Conservation (phyloP, 2,888 invertebrate species). For the Caenorhabditis zanzibari region DNA sequence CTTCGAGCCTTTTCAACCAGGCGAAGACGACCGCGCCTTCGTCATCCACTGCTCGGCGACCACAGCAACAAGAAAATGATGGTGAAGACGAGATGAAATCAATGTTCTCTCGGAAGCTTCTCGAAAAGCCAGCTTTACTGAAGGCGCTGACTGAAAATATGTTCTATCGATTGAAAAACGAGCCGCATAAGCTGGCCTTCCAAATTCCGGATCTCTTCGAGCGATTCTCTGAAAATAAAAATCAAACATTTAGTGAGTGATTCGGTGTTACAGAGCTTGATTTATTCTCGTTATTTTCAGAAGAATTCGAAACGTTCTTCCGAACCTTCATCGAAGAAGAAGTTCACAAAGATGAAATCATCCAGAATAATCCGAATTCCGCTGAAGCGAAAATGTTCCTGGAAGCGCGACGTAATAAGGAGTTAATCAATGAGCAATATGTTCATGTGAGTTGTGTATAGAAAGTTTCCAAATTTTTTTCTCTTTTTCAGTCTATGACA, state of each 20-base stretch:
- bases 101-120: conserved; percentile 24
- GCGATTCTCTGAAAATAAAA: conserved; percentile 26
- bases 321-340: conserved; percentile 48
- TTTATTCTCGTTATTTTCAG: conserved; percentile 10
- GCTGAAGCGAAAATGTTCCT: conserved; percentile 53
- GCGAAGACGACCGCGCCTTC: neutral
- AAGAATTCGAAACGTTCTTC: conserved; percentile 49
- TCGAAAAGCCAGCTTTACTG: conserved; percentile 27
- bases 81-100: neutral
- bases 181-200: conserved; percentile 1
- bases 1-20: conserved; percentile 42
- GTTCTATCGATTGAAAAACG: conserved; percentile 45
- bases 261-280: neutral
- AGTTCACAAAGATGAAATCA: conserved; percentile 49
- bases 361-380: conserved; percentile 52
- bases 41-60: conserved; percentile 1
- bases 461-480: neutral
- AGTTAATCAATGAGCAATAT: conserved; percentile 53
- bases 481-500: conserved; percentile 95
- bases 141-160: conserved; percentile 34
- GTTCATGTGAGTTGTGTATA: conserved; percentile 29
- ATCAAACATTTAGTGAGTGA: conserved; percentile 41
- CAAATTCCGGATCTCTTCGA: conserved; percentile 46
- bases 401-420: conserved; percentile 40
- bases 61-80: neutral